Conservation (phyloP, 92 coral and sea anemone species). For the Phenganax marumi region DNA sequence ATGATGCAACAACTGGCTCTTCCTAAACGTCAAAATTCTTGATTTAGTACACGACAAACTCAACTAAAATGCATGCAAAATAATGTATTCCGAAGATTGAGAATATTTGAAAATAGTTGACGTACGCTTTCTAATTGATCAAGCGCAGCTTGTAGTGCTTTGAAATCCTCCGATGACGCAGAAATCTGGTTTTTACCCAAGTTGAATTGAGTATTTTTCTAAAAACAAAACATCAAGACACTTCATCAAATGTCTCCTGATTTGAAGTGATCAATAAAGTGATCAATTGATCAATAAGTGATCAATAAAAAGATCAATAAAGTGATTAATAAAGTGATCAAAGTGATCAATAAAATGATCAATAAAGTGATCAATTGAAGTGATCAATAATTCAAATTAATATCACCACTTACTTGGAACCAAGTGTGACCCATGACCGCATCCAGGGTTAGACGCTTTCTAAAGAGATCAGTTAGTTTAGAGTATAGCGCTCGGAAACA, state of each 20-base stretch:
- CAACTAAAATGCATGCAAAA: neutral
- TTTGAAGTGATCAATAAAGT: neutral
- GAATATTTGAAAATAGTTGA: neutral
- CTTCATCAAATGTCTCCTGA: too few species aligned
- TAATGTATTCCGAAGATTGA: neutral
- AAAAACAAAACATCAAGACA: neutral
- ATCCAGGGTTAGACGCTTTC: slow-evolving; percentile 62
- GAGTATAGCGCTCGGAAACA: too few species aligned
- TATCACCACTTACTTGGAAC: slow-evolving; percentile 50
- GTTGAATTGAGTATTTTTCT: slow-evolving; percentile 22
- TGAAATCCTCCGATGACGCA: slow-evolving; percentile 17
- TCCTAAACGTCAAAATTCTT: slow-evolving; percentile 46
- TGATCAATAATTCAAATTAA: neutral
- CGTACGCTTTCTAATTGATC: slow-evolving; percentile 38
- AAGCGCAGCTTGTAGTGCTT: slow-evolving; percentile 4
- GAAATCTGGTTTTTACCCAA: slow-evolving; percentile 12
- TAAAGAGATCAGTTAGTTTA: neutral
- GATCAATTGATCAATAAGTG: too few species aligned
- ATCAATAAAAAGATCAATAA: too few species aligned
- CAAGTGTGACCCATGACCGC: slow-evolving; percentile 54
- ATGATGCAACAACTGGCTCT: slow-evolving; percentile 85
- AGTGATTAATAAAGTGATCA: too few species aligned
- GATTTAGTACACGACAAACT: neutral
- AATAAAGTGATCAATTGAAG: neutral
- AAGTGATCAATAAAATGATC: too few species aligned